Conservation (phyloP, 2,797 vertebrate species). For the Danio aesculapii region DNA sequence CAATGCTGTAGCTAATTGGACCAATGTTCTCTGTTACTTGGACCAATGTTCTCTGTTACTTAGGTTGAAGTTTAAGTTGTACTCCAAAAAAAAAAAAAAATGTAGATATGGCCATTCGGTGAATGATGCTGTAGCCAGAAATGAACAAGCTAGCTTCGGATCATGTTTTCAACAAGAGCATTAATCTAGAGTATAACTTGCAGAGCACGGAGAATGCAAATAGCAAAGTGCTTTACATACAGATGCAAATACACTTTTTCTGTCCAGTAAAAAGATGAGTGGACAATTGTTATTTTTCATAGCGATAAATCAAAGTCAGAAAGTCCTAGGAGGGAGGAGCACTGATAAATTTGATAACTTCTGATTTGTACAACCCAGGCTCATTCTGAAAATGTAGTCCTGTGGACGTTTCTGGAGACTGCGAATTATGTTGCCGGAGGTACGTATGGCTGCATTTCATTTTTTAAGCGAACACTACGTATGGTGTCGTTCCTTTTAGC, state of each 20-base stretch:
- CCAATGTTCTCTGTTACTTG: background rate
- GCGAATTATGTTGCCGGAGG: no score
- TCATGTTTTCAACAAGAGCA: background rate
- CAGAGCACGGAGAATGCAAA: conserved; percentile 4
- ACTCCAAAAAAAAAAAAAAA: conserved; percentile 2
- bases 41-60: background rate
- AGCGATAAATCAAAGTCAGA: background rate
- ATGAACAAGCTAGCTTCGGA: background rate
- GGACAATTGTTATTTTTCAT: background rate
- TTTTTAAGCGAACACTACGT: no score
- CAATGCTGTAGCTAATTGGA: background rate
- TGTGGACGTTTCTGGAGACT: no score
- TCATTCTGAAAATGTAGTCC: no score
- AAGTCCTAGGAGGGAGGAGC: background rate
- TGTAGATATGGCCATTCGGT: background rate
- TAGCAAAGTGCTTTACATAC: background rate
- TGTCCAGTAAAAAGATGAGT: background rate
- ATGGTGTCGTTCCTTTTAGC: no score
- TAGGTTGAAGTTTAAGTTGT: background rate
- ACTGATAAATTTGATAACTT: background rate
- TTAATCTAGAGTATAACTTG: conserved; percentile 24
- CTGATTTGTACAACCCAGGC: no score
- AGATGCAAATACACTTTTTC: conserved; percentile 4
- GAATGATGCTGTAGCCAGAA: background rate
- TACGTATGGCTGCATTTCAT: no score